Evolutionary conservation across 2,888 invertebrate species (phyloP).

Genomic region (Colletes collaris): DNA sequence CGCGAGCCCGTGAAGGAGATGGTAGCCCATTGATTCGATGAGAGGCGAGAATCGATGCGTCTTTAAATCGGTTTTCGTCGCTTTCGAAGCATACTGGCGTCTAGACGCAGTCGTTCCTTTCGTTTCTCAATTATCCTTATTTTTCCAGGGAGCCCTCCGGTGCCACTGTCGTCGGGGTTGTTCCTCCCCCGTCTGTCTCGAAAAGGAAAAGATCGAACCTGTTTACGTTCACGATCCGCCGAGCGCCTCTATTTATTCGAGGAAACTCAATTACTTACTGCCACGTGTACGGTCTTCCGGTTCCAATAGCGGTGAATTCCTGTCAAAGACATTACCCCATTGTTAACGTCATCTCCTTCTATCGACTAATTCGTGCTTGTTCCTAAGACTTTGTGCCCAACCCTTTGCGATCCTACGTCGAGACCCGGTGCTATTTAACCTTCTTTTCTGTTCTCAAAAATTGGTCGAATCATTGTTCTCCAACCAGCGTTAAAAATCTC

Average conservation of each 20-base stretch:
- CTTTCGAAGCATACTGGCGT: background rate
- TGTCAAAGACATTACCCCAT: constrained; percentile 5
- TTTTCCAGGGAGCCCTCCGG: background rate
- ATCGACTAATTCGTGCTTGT: too few species aligned
- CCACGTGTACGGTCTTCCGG: constrained; percentile 2
- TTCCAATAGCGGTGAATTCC: background rate
- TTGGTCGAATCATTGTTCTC: too few species aligned
- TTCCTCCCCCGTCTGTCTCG: too few species aligned
- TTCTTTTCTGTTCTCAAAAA: too few species aligned
- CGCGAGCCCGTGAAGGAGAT: background rate
- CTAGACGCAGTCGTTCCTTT: background rate
- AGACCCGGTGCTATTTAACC: too few species aligned
- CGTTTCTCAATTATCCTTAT: constrained; percentile 22
- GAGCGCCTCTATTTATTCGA: constrained; percentile 5
- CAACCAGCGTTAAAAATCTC: too few species aligned
- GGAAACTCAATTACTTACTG: constrained; percentile 24
- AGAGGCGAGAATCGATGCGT: constrained; percentile 1
- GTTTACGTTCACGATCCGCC: constrained; percentile 25
- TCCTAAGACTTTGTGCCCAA: too few species aligned
- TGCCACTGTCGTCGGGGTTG: background rate
- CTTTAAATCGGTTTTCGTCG: constrained; percentile 15
- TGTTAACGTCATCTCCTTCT: background rate
- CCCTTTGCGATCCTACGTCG: too few species aligned
- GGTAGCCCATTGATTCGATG: background rate
- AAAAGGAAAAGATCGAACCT: constrained; percentile 6